Percentiles rank a stretch among this genome's conserved stretches.
Evolutionary conservation across 2,113 vertebrate genomes (phyloP).

Genomic region (Peromyscus polionotus): DNA sequence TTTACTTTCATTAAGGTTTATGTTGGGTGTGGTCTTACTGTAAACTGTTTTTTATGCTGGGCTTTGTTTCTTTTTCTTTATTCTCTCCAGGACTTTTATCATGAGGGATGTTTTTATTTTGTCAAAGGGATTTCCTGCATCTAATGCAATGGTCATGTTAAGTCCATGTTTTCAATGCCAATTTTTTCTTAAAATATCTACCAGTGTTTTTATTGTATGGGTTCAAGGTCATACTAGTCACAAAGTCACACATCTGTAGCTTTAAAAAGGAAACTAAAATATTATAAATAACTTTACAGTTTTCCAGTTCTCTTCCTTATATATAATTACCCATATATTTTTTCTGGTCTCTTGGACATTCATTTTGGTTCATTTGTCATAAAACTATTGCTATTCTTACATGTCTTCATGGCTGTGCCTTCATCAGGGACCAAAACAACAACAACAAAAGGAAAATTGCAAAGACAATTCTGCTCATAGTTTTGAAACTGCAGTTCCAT

Average conservation of each 20-base stretch:
- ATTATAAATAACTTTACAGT: background rate
- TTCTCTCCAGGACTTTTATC: background rate
- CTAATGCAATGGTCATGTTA: background rate
- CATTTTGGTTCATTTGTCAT: background rate
- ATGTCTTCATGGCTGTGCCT: background rate
- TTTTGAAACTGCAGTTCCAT: background rate
- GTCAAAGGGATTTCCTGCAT: background rate
- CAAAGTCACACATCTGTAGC: background rate
- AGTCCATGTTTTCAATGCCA: background rate
- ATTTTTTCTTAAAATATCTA: background rate
- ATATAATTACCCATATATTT: background rate
- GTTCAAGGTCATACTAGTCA: constrained; percentile 42
- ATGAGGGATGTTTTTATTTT: background rate
- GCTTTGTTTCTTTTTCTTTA: background rate
- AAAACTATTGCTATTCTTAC: background rate
- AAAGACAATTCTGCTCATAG: background rate
- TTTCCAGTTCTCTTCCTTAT: constrained; percentile 3
- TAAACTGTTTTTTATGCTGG: background rate
- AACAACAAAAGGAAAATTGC: background rate
- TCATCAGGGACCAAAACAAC: background rate
- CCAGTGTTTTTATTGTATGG: background rate
- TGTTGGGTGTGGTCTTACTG: background rate
- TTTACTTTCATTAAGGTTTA: background rate
- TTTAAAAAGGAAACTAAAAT: constrained; percentile 1
- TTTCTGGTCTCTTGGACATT: background rate